Evolutionary conservation across 2,113 vertebrate species (phyloP).

Genomic region (Dasypus novemcinctus): DNA sequence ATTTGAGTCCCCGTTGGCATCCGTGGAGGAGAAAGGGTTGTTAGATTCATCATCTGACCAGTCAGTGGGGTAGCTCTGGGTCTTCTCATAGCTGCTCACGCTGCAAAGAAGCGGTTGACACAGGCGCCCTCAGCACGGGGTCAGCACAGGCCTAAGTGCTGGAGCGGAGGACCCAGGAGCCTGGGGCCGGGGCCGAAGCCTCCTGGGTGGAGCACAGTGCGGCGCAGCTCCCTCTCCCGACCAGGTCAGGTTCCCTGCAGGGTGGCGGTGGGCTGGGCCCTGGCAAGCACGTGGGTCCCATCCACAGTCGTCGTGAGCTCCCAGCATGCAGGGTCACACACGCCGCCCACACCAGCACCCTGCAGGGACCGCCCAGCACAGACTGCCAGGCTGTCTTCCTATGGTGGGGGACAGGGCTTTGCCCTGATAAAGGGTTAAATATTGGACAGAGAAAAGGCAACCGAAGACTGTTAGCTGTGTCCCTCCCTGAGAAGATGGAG

Average conservation of each 20-base stretch:
- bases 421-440: constrained; percentile 8
- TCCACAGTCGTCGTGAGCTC: constrained; percentile 16
- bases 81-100: constrained; percentile 91
- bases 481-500: constrained; percentile 54
- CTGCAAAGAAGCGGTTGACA: constrained; percentile 72
- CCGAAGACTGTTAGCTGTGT: constrained; percentile 60
- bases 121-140: neutral
- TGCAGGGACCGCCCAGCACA: constrained; percentile 44
- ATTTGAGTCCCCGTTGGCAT: constrained; percentile 92
- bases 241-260: neutral
- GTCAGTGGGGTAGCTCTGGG: constrained; percentile 86
- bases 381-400: neutral
- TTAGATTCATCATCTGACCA: constrained; percentile 95
- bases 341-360: neutral
- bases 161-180: neutral
- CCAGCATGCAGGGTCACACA: neutral
- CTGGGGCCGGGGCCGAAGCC: neutral
- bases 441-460: constrained; percentile 62
- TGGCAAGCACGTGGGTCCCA: neutral
- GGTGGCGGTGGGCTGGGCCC: neutral
- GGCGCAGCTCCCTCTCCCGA: neutral
- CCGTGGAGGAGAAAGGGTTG: constrained; percentile 91
- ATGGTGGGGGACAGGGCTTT: neutral
- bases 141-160: neutral
- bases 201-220: neutral